Conservation (phyloP, 2,113 vertebrate species). For the Tyrannus savana region DNA sequence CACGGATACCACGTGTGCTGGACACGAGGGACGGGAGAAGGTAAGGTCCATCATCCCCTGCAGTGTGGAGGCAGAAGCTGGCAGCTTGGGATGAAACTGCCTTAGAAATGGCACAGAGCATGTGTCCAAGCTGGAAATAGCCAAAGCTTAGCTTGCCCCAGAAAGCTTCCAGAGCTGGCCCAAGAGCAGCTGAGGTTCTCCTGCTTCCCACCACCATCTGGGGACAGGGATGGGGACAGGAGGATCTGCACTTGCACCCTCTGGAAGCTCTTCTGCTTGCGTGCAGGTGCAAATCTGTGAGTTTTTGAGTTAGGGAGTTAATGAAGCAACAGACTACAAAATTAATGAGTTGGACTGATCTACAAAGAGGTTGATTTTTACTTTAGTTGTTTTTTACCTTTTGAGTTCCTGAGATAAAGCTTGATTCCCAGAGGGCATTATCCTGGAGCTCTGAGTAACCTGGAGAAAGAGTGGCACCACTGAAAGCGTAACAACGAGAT, state of each 20-base stretch:
- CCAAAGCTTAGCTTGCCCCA: background rate
- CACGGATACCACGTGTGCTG: accelerated
- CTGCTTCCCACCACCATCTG: background rate
- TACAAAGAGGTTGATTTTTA: background rate
- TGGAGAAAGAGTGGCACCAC: background rate
- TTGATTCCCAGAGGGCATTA: background rate
- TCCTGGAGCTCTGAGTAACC: background rate
- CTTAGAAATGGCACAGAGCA: background rate
- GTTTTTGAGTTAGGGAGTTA: background rate
- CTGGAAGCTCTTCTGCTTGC: background rate
- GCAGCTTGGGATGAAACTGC: background rate
- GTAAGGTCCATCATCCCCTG: background rate
- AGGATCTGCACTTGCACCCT: accelerated
- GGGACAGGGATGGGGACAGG: background rate
- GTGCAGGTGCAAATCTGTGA: background rate
- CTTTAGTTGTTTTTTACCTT: background rate
- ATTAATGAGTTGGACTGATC: background rate
- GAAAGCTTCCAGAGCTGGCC: background rate
- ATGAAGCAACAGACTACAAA: background rate
- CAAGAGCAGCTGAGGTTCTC: background rate
- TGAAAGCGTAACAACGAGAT: background rate
- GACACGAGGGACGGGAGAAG: background rate
- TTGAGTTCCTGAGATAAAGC: background rate
- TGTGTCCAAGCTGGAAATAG: background rate
- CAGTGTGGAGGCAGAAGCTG: background rate